A percentile compares a stretch with the other conserved stretches of the same genome.
phyloP scores from a whole-genome alignment of 2,888 invertebrate genomes.

The Trachelus iudaicus region DNA sequence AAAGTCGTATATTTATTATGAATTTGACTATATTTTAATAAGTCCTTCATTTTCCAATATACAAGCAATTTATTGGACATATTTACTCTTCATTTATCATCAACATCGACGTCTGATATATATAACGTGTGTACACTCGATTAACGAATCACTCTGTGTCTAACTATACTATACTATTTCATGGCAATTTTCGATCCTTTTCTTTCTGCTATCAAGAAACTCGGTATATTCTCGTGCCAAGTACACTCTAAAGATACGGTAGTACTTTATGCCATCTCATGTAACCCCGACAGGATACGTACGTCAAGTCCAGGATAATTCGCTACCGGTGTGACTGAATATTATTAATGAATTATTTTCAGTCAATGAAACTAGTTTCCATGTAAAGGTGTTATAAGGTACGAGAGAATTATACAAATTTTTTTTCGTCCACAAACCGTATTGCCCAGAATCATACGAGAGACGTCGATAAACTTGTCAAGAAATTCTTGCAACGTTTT shows the following conservation, averaged over 20 bases:
- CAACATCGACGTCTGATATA: neutral
- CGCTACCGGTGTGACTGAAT: neutral
- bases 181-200: neutral
- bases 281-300: neutral
- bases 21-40: neutral
- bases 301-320: neutral
- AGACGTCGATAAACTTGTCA: neutral
- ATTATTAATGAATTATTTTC: neutral
- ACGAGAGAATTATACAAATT: neutral
- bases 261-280: neutral
- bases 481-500: neutral
- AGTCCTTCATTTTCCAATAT: neutral
- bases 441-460: neutral
- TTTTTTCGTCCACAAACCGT: neutral
- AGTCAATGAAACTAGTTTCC: neutral
- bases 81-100: neutral
- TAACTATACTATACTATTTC: neutral
- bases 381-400: neutral
- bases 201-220: neutral
- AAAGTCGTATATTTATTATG: neutral
- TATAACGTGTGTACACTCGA: neutral
- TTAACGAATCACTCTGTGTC: neutral
- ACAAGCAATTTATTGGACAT: neutral
- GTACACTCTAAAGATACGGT: neutral
- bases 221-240: neutral